phyloP scores from a whole-genome alignment of 2,113 vertebrate species.

The Martes martes region DNA sequence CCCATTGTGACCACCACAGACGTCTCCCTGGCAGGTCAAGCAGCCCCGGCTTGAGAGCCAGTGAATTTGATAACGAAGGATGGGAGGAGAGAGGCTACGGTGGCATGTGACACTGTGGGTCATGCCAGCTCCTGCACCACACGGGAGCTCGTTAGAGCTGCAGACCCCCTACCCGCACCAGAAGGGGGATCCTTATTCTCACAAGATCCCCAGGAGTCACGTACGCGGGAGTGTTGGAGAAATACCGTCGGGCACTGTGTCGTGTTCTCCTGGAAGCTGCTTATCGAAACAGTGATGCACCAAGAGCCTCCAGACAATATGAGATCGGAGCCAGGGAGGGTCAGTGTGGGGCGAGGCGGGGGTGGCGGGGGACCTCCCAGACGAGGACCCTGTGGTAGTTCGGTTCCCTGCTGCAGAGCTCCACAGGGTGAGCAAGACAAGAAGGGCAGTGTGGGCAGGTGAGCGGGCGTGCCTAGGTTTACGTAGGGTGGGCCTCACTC shows the following conservation, averaged over 20 bases:
- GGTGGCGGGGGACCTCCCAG: not conserved
- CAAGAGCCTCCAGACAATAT: not conserved
- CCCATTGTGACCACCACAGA: not conserved
- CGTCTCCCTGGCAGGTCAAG: not conserved
- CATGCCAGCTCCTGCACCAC: not conserved
- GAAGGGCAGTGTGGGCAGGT: not conserved
- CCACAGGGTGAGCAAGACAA: not conserved
- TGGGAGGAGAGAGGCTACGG: not conserved
- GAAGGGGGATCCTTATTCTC: too few species aligned
- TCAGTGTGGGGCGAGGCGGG: not conserved
- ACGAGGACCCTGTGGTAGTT: not conserved
- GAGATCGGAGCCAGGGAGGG: not conserved
- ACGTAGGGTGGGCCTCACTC: not conserved
- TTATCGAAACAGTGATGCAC: not conserved
- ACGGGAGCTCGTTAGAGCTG: not conserved
- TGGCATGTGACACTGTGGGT: rapidly evolving
- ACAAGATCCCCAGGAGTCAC: not conserved
- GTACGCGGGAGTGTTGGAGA: rapidly evolving
- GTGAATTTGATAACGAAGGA: not conserved
- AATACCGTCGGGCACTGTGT: rapidly evolving
- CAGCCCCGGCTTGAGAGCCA: not conserved
- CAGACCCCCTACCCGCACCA: not conserved
- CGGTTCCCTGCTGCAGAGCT: not conserved
- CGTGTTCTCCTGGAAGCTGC: not conserved
- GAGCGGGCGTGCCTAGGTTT: not conserved